Base-by-base conservation (phyloP, 2,797 vertebrate species). In the Phataginus tetradactyla region DNA sequence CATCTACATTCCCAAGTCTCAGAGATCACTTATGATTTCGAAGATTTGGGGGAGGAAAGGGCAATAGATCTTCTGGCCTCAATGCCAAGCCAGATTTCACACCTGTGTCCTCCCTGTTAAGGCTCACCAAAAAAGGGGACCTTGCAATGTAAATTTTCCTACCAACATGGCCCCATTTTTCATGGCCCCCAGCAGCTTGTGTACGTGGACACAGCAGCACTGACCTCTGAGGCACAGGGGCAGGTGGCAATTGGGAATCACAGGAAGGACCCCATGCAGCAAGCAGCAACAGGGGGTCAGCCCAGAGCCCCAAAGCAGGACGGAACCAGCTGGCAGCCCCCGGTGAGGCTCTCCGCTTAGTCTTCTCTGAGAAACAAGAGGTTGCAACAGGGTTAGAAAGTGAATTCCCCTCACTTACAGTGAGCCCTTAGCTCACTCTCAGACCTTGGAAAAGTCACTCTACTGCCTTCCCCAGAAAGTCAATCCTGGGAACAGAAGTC, bases 361-460 rank as follows among this genome's bases (percentile, higher is more conserved):
- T 14, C 20, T 91, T 10, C 45, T 57, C 29, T 4, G 4, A 85
- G 53, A 55, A 64, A 57, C 21, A 80, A 72, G 34, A 27, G 29
- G 14, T 8, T 13, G 4, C 20, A 17, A 51, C 18, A 13, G 7
- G 57, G 61, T 49, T 6, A 17, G 42, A 69, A 69, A 23, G 32
- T 27, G 15, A 53, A 53, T 9, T 32, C 17, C 11, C 45, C n/a
- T 77, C 74, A 6, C 17, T 53, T 45, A 45, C 27, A 0, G 1
- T 0, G 17, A 45, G 10, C 45, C 45, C 45, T 45, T 45, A 9
- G 14, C 63, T 74, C 34, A 8, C 69, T 0, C 2, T 8, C 17
- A 94, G 92, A 97, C 95, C 96, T 77, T 97, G 96, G 96, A 7
- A 88, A 77, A 95, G 96, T 97, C 96, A 72, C 86, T 80, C 84